phyloP scores from a whole-genome alignment of 1,140 invertebrate genomes.

The Phymorhynchus buccinoides region DNA sequence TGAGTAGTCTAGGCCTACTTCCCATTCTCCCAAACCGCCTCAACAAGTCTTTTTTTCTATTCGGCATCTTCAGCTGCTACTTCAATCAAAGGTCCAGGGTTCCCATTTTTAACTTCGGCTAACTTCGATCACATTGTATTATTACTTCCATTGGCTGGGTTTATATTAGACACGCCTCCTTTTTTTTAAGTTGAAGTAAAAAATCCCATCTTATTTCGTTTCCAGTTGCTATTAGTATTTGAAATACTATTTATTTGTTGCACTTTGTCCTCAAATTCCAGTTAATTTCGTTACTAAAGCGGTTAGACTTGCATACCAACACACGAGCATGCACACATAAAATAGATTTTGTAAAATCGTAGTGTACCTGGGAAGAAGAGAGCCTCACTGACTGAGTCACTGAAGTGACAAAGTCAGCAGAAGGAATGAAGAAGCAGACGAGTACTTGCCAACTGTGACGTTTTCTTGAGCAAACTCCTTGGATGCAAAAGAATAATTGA shows the following conservation, averaged over 20 bases:
- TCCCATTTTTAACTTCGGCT: no score
- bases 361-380: constrained; percentile 4
- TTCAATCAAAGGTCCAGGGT: no score
- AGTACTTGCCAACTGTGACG: background rate
- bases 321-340: background rate
- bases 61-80: no score
- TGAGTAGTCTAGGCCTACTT: background rate
- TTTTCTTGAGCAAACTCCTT: background rate
- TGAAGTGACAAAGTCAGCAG: background rate
- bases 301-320: background rate
- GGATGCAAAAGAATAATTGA: background rate
- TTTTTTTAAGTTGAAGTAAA: no score
- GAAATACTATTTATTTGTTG: no score
- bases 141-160: no score
- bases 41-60: no score
- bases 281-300: no score
- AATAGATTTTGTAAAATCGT: background rate
- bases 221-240: no score
- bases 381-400: background rate
- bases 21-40: background rate
- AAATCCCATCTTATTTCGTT: no score
- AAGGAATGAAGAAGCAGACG: background rate
- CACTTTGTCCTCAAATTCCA: no score
- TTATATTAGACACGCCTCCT: constrained; percentile 8
- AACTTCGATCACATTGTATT: no score